phyloP scores from a whole-genome alignment of 2,797 vertebrate genomes.

The Tauraco hartlaubi region DNA sequence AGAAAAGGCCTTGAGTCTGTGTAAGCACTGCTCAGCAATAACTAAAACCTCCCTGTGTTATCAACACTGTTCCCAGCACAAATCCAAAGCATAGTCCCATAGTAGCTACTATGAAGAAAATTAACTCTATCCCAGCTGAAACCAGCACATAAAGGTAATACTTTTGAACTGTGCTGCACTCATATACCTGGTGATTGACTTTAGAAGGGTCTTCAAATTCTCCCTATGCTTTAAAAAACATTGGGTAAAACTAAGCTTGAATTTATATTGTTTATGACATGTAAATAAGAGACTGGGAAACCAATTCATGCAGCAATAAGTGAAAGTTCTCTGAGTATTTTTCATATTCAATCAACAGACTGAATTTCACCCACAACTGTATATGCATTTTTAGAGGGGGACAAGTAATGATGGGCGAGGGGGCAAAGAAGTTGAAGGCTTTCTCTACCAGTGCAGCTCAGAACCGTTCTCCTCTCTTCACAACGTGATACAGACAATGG shows the following conservation, averaged over 20 bases:
- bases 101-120: too few species aligned
- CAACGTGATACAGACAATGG: not conserved
- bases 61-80: too few species aligned
- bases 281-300: not conserved
- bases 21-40: too few species aligned
- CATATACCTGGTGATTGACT: not conserved
- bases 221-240: not conserved
- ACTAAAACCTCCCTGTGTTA: too few species aligned
- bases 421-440: not conserved
- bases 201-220: not conserved
- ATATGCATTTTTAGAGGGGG: not conserved
- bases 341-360: not conserved
- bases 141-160: too few species aligned
- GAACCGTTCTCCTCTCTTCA: not conserved
- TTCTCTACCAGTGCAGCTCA: not conserved
- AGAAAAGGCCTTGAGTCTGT: too few species aligned
- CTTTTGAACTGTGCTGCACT: not conserved
- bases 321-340: not conserved
- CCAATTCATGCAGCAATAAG: not conserved
- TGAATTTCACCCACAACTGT: not conserved
- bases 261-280: not conserved
- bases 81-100: too few species aligned
- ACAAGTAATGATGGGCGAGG: not conserved
- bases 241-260: not conserved
- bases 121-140: too few species aligned